Evolutionary conservation across 2,888 invertebrate genomes (phyloP).

Genomic region (Nymphalis c-album): DNA sequence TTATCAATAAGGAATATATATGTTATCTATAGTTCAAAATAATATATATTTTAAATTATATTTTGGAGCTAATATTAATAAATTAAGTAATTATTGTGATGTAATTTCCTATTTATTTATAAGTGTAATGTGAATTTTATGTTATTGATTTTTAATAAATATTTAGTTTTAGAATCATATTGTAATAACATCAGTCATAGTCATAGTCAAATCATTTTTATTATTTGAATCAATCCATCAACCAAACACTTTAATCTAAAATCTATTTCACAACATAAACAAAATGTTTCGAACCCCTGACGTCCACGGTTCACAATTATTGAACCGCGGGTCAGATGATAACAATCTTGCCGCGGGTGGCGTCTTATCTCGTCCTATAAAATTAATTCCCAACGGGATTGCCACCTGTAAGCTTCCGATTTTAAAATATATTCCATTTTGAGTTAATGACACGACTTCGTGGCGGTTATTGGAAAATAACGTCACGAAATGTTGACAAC

Average conservation of each 20-base stretch:
- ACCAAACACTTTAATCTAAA: slow-evolving; percentile 8
- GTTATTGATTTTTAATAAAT: background rate
- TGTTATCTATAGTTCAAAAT: no score
- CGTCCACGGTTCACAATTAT: slow-evolving; percentile 48
- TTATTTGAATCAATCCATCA: slow-evolving; percentile 16
- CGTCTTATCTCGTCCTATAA: slow-evolving; percentile 51
- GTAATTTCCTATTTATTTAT: no score
- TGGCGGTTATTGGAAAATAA: background rate
- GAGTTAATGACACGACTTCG: background rate
- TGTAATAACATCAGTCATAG: background rate
- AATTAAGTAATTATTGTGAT: no score
- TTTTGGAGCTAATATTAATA: no score
- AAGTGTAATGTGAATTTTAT: no score
- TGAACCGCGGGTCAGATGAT: slow-evolving; percentile 57
- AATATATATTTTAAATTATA: no score
- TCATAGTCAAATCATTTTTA: background rate
- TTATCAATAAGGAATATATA: background rate
- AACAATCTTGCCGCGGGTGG: slow-evolving; percentile 52
- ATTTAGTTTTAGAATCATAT: background rate
- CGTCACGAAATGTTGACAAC: background rate
- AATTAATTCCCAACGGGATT: slow-evolving; percentile 53
- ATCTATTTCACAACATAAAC: slow-evolving; percentile 8
- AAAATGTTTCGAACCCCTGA: slow-evolving; percentile 44
- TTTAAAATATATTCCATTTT: slow-evolving; percentile 24
- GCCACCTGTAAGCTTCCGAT: slow-evolving; percentile 42